Base-by-base conservation (phyloP, 2,797 vertebrate species). In the Sebastes vulpes region DNA sequence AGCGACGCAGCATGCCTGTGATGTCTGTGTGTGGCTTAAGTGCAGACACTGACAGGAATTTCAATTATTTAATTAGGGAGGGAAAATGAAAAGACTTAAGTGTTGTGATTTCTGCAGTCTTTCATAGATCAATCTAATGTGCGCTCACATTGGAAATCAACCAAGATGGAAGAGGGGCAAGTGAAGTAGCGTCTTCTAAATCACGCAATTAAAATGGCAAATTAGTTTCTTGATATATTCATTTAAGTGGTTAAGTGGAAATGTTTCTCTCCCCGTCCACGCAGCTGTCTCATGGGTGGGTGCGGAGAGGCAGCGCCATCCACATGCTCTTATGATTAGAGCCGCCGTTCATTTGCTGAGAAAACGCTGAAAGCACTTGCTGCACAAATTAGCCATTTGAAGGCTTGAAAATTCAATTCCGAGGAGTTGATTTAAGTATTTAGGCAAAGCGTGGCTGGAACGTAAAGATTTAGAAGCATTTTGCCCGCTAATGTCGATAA, bases 201-300 rank as follows among this genome's bases (percentile, higher is more conserved):
- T 98, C 97, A 98, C 94, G 97, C 97, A 98, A 98, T 97, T 97
- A 98, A 98, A 99, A 99, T 97, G 97, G 96, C 97, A 98, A 99
- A 99, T 99, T 98, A 98, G 98, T 99, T 99, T 99, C 98, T 98
- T 97, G 97, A 99, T 99, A 99, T 99, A 99, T 99, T 99, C 98
- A 99, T 99, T 99, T 99, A 99, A 99, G 98, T 99, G 97, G 98
- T 99, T 99, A 99, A 99, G 98, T 99, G 98, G 97, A 98, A 98
- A 97, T 97, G 97, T 98, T 98, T 98, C 98, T 98, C 94, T 95
- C 95, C 94, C 95, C 87, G 95, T 98, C 97, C 97, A 95, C 95
- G 91, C 94, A 90, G 96, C 96, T 94, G 97, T 96, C 96, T 97
- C 97, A 94, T 94, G 97, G 97, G 96, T 95, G 96, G 96, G 80